Conservation (phyloP, 2,113 vertebrate genomes). For the Narcine bancroftii region DNA sequence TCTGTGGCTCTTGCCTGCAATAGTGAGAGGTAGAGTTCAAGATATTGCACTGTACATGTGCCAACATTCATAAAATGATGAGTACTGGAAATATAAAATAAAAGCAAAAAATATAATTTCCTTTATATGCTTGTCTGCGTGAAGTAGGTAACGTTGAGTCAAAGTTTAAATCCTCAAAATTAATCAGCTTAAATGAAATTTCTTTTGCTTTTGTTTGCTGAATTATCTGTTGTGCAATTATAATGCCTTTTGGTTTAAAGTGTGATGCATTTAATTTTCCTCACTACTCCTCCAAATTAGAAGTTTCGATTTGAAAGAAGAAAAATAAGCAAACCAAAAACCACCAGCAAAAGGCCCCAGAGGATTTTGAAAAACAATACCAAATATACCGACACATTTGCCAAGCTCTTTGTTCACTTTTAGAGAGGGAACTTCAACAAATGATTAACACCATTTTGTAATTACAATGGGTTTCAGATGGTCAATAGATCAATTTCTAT, state of each 20-base stretch:
- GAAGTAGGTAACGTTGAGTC: background rate
- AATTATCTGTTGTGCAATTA: background rate
- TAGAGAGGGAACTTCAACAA: background rate
- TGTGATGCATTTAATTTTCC: background rate
- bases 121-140: background rate
- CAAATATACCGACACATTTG: background rate
- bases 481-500: background rate
- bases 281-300: background rate
- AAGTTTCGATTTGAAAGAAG: background rate
- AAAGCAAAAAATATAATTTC: background rate
- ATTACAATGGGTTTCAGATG: background rate
- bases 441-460: background rate
- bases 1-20: background rate
- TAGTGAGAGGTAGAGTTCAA: background rate
- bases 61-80: background rate
- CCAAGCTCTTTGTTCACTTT: background rate
- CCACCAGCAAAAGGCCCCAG: background rate
- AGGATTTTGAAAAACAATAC: background rate
- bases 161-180: background rate
- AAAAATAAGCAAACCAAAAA: too few relatives aligned
- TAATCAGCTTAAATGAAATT: background rate
- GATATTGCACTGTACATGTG: background rate
- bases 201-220: background rate
- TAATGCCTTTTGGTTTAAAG: background rate
- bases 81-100: background rate